Evolutionary conservation across 2,888 invertebrate species (phyloP).

Genomic region (Cybosia mesomella): DNA sequence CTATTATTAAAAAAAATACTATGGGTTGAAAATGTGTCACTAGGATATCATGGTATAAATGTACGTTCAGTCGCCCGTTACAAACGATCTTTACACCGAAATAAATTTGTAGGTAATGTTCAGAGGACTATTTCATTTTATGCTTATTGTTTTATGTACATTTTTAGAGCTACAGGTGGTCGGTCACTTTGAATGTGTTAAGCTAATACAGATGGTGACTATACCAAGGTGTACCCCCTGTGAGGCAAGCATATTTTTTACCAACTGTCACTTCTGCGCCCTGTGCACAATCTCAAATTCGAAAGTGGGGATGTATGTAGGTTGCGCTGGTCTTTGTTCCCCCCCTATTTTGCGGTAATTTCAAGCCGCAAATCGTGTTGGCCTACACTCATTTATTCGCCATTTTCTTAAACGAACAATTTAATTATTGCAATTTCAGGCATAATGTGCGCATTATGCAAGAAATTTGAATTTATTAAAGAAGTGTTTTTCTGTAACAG

Average conservation of each 20-base stretch:
- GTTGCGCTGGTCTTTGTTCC: slow-evolving; percentile 72
- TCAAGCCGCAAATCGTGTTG: slow-evolving; percentile 62
- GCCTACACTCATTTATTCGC: slow-evolving; percentile 49
- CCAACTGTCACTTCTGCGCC: slow-evolving; percentile 56
- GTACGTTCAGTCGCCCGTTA: too few relatives aligned
- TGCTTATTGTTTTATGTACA: too few relatives aligned
- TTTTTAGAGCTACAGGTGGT: too few relatives aligned
- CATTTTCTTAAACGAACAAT: slow-evolving; percentile 32
- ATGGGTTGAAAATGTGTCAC: neutral
- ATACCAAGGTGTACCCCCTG: slow-evolving; percentile 21
- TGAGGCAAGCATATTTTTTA: slow-evolving; percentile 29
- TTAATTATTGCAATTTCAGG: slow-evolving; percentile 38
- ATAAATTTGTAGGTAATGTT: too few relatives aligned
- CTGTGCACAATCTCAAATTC: slow-evolving; percentile 45
- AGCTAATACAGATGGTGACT: too few relatives aligned
- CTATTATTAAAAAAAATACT: too few relatives aligned
- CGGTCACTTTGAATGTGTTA: too few relatives aligned
- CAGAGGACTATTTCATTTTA: too few relatives aligned
- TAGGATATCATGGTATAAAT: neutral
- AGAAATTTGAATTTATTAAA: slow-evolving; percentile 28
- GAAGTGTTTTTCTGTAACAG: slow-evolving; percentile 23
- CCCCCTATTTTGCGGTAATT: slow-evolving; percentile 60
- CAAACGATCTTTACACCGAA: too few relatives aligned
- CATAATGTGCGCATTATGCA: slow-evolving; percentile 26
- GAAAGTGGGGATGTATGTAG: slow-evolving; percentile 80